Evolutionary conservation across 2,888 invertebrate species (phyloP).

Genomic region (Branchipolynoe longqiensis): DNA sequence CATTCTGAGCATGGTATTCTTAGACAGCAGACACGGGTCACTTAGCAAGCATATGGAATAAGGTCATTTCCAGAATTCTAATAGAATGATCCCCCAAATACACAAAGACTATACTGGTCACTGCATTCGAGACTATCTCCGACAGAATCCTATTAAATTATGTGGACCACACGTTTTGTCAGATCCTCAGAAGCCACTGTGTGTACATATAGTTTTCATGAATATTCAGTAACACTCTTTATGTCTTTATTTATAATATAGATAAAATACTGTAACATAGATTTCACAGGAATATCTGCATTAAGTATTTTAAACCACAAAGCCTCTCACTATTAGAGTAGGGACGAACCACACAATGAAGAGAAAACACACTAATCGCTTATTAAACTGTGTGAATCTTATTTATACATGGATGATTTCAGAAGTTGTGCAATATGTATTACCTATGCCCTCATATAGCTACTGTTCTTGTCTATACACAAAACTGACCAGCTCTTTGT

Average conservation of each 20-base stretch:
- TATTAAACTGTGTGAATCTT: background rate
- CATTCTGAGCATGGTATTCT: no score
- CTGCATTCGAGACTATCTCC: no score
- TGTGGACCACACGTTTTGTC: background rate
- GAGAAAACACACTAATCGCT: background rate
- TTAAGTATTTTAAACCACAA: constrained; percentile 2
- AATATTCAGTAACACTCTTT: background rate
- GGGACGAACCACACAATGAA: background rate
- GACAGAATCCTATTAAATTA: background rate
- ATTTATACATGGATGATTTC: background rate
- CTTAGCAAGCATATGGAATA: no score
- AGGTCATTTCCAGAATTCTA: no score
- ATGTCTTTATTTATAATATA: background rate
- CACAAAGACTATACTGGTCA: no score
- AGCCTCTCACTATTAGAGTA: background rate
- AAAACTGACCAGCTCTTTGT: no score
- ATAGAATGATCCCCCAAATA: no score
- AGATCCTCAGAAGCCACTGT: background rate
- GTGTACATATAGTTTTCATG: no score
- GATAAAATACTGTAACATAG: background rate
- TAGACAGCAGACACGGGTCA: no score
- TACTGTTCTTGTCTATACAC: no score
- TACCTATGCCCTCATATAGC: no score
- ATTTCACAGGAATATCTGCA: background rate
- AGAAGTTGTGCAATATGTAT: no score